Evolutionary conservation across 1,140 invertebrate genomes (phyloP), one percentile per base, ranked within the genome.

Genomic region (Lithobius niger): DNA sequence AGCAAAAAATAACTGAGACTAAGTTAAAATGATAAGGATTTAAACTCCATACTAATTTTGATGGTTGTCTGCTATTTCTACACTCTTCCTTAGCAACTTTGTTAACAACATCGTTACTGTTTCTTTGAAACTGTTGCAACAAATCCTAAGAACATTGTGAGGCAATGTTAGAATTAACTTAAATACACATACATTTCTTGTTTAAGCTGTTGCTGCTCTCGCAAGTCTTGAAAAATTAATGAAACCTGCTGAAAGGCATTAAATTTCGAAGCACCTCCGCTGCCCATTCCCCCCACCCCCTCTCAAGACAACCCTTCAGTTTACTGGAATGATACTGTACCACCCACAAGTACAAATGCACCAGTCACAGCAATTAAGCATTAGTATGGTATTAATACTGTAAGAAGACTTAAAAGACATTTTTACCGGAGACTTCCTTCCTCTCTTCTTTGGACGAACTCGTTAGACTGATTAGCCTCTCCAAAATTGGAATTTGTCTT

Each of bases 401-500:
- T 10, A 36, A 36, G 31, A 6, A 10, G n/a, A 10, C 6, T 36
- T 36, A 10, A 10, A 36, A n/a, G n/a, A 36, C 31, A 36, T 10
- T 10, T 47, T 19, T 47, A 51, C 49, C 16, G n/a, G 47, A 52
- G 27, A 22, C 28, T 64, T 63, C 31, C 6, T 51, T 51, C 24
- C 27, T 54, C 10, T 21, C n/a, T 25, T 49, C 53, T 48, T 54
- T 54, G 3, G 6, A 28, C 3, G 27, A 10, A 6, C 10, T 31
- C 22, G 69, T 65, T 10, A 73, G 62, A 19, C 67, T 62, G 13
- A 74, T 55, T 27, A 76, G 58, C 21, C 59, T 64, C 44, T 70
- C 70, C 10, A 76, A 55, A 42, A 76, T 68, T 13, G 63, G 55
- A 15, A 68, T 68, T 56, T 76, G 73, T 36, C 65, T 66, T 60